A percentile compares a stretch with the other conserved stretches of the same genome.
phyloP scores from a whole-genome alignment of 2,113 vertebrate species.

The Shinisaurus crocodilurus region DNA sequence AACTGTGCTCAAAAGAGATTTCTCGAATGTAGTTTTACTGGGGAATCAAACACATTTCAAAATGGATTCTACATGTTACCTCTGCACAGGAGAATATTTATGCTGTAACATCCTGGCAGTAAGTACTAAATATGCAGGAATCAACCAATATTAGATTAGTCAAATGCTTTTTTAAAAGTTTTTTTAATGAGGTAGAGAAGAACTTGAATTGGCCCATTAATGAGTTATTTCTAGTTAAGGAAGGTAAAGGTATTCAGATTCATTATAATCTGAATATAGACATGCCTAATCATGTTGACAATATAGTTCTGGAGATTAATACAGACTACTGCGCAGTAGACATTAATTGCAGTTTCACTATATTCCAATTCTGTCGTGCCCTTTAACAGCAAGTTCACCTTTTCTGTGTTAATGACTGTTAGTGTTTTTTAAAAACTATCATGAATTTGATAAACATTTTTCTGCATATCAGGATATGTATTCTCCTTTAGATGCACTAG shows the following conservation, averaged over 20 bases:
- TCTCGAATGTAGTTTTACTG: slow-evolving; percentile 41
- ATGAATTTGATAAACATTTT: background rate
- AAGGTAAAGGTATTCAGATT: slow-evolving; percentile 33
- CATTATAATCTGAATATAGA: slow-evolving; percentile 59
- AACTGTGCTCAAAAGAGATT: slow-evolving; percentile 40
- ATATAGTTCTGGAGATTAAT: slow-evolving; percentile 39
- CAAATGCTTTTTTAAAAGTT: slow-evolving; percentile 25
- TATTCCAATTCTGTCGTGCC: slow-evolving; percentile 16
- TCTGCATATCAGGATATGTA: background rate
- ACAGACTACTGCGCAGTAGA: slow-evolving; percentile 11
- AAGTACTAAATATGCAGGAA: slow-evolving; percentile 45
- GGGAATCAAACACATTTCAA: slow-evolving; percentile 26
- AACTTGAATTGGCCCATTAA: slow-evolving; percentile 42
- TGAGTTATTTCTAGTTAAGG: slow-evolving; percentile 41
- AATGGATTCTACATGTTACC: slow-evolving; percentile 50
- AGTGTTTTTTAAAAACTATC: background rate
- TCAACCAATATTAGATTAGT: slow-evolving; percentile 47
- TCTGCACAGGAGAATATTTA: slow-evolving; percentile 37
- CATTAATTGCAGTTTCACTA: slow-evolving; percentile 45
- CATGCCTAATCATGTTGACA: slow-evolving; percentile 46
- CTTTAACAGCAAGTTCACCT: slow-evolving; percentile 38
- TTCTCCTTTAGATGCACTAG: background rate
- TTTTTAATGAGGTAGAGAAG: slow-evolving; percentile 39
- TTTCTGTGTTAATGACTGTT: background rate
- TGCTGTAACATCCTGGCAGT: slow-evolving; percentile 25